These are phyloP conservation scores for Nasonia longicornis DNA, from an alignment of 1,140 invertebrate genomes.

Conservation along the genomic window DNA sequence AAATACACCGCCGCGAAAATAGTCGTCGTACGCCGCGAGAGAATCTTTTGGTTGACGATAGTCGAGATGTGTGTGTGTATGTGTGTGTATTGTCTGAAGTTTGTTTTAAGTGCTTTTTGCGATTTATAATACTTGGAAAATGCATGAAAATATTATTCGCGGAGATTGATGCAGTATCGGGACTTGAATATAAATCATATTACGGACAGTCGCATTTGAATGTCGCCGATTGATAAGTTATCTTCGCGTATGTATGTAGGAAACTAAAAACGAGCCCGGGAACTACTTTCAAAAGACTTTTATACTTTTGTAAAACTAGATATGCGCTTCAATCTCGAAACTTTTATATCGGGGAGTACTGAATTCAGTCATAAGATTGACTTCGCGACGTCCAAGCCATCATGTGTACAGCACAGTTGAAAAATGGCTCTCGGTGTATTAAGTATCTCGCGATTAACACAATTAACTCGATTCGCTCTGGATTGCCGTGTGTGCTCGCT, in stretches of 20 bases:
- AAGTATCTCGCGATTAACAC: constrained; percentile 46
- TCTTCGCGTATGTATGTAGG: no score
- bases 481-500: constrained; percentile 40
- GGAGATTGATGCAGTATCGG: background rate
- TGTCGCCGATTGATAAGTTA: no score
- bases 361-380: no score
- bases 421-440: background rate
- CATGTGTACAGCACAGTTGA: background rate
- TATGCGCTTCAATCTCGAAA: no score
- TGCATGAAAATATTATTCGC: background rate
- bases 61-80: background rate
- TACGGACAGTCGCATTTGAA: background rate
- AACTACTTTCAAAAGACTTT: background rate
- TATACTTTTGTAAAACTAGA: background rate
- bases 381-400: background rate
- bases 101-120: background rate
- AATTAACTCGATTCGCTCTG: constrained; percentile 52
- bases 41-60: constrained; percentile 5
- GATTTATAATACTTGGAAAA: background rate
- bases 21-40: constrained; percentile 26
- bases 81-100: background rate
- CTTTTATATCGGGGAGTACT: no score
- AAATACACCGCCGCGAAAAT: constrained; percentile 34
- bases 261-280: no score
- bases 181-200: background rate